Conservation (phyloP, 1,140 invertebrate species). For the Lutraria rhynchaena region DNA sequence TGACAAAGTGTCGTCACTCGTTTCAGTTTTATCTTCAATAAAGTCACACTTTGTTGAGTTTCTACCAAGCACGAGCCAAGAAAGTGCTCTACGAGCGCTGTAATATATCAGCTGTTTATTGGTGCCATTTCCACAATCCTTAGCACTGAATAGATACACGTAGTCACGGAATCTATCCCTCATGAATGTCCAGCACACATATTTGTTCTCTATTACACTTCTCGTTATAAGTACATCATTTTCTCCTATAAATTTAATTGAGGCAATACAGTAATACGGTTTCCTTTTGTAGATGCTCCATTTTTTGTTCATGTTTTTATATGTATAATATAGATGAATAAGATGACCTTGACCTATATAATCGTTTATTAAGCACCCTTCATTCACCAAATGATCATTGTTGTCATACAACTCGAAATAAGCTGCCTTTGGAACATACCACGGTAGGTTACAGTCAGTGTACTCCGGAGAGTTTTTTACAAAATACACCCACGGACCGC, state of each 20-base stretch:
- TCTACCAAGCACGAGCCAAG: slow-evolving; percentile 21
- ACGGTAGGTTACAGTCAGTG: slow-evolving; percentile 54
- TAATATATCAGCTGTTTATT: slow-evolving; percentile 51
- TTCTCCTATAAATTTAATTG: slow-evolving; percentile 58
- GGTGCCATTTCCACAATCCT: slow-evolving; percentile 53
- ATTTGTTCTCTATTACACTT: slow-evolving; percentile 17
- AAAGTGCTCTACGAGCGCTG: slow-evolving; percentile 30
- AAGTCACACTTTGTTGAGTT: slow-evolving; percentile 51
- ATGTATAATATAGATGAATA: slow-evolving; percentile 55
- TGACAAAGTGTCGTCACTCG: slow-evolving; percentile 29
- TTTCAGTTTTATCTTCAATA: slow-evolving; percentile 21
- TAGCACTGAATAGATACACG: slow-evolving; percentile 45
- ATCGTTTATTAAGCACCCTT: slow-evolving; percentile 45
- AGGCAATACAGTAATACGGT: slow-evolving; percentile 54
- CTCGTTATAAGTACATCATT: slow-evolving; percentile 54
- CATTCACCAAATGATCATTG: not conserved
- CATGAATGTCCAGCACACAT: slow-evolving; percentile 59
- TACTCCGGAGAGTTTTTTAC: slow-evolving; percentile 33
- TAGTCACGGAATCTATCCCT: slow-evolving; percentile 30
- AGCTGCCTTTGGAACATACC: slow-evolving; percentile 46
- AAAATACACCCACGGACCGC: slow-evolving; percentile 49
- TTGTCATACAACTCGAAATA: slow-evolving; percentile 52
- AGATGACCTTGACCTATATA: slow-evolving; percentile 16
- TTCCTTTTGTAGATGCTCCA: slow-evolving; percentile 30
- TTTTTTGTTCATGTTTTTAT: slow-evolving; percentile 6